A percentile compares a stretch with the other conserved stretches of the same genome.
Evolutionary conservation across 2,113 vertebrate species (phyloP).

Genomic region (Crypturellus undulatus): DNA sequence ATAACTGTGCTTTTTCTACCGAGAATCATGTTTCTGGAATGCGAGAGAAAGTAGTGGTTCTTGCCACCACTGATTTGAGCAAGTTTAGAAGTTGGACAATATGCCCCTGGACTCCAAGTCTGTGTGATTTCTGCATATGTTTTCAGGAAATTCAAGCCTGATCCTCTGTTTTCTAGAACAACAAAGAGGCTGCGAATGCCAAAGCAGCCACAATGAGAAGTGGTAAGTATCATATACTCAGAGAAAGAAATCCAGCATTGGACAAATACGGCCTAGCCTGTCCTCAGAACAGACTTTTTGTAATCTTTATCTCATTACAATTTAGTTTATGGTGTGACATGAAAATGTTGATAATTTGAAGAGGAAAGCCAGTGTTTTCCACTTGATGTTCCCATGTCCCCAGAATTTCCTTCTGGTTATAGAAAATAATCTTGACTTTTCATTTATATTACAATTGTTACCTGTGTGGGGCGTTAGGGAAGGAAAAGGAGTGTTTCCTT

Average conservation of each 20-base stretch:
- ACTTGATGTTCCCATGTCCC: not conserved
- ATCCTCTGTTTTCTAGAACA: not conserved
- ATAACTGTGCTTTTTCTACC: not conserved
- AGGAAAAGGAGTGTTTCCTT: not conserved
- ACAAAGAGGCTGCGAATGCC: not conserved
- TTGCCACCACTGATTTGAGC: not conserved
- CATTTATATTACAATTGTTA: not conserved
- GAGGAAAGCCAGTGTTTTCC: not conserved
- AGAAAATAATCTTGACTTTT: not conserved
- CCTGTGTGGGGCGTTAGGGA: not conserved
- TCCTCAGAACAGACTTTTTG: not conserved
- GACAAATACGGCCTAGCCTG: not conserved
- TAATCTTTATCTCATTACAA: not conserved
- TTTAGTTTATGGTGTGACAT: not conserved
- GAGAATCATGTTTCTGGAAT: not conserved
- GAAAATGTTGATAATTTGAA: not conserved
- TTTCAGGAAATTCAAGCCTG: conserved; percentile 3
- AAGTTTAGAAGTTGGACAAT: not conserved
- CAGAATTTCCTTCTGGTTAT: not conserved
- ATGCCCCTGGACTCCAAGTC: not conserved
- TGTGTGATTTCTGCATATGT: not conserved
- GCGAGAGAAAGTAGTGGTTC: not conserved
- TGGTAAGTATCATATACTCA: conserved; percentile 11
- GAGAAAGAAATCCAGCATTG: not conserved
- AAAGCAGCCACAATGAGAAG: not conserved